phyloP scores from a whole-genome alignment of 2,888 invertebrate species.

The Acleris cristana region DNA sequence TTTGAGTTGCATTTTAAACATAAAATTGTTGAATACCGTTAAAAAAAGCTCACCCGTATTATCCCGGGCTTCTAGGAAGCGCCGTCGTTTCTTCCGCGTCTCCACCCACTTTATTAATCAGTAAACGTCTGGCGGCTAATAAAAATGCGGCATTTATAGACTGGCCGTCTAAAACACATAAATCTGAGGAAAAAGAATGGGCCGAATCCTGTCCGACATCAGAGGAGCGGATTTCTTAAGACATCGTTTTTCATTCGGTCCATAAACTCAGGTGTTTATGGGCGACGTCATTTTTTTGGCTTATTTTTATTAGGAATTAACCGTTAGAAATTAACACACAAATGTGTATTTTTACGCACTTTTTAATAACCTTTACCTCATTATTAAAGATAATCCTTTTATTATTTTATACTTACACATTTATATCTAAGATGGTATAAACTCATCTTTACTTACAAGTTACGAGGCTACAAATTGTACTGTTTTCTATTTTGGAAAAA shows the following conservation, averaged over 20 bases:
- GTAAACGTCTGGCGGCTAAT: constrained; percentile 78
- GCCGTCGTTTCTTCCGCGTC: constrained; percentile 72
- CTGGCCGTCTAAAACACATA: constrained; percentile 75
- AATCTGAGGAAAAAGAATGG: constrained; percentile 74
- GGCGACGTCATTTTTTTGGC: constrained; percentile 58
- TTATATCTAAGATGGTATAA: no score
- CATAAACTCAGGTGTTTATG: constrained; percentile 78
- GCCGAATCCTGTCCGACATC: constrained; percentile 69
- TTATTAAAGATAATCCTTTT: no score
- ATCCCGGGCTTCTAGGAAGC: constrained; percentile 67
- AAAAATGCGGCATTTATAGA: constrained; percentile 79
- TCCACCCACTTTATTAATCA: constrained; percentile 79
- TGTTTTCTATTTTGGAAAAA: no score
- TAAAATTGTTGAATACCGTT: constrained; percentile 21
- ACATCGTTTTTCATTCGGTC: constrained; percentile 71
- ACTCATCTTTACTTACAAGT: no score
- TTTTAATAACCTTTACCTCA: not conserved
- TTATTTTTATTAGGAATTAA: constrained; percentile 25
- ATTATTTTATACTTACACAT: no score
- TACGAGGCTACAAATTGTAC: no score
- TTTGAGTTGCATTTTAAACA: not conserved
- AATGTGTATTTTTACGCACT: constrained; percentile 3
- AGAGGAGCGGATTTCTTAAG: constrained; percentile 78
- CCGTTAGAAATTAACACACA: constrained; percentile 2
- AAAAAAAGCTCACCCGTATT: constrained; percentile 20